These are phyloP conservation scores for Whitmania pigra DNA, from an alignment of 1,140 invertebrate species.

Conservation along the genomic window DNA sequence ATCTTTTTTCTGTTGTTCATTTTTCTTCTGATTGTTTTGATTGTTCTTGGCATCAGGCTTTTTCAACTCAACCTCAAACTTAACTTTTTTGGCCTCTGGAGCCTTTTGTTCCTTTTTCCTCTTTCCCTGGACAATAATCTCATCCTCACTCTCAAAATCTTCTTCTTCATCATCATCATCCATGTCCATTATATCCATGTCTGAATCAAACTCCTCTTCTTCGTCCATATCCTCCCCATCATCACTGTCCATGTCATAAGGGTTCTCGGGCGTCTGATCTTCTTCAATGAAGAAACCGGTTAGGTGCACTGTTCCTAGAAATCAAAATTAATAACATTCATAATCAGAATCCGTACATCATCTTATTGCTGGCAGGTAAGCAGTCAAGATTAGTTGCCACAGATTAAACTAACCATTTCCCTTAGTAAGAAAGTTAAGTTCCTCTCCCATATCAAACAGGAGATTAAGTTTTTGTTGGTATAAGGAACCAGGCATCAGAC, in stretches of 20 bases:
- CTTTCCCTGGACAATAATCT: conserved; percentile 2
- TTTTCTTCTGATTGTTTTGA: no score
- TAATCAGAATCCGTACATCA: no score
- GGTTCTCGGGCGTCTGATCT: neutral
- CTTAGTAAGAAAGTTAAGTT: conserved; percentile 48
- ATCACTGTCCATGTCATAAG: no score
- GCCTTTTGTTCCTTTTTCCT: no score
- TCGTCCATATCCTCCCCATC: no score
- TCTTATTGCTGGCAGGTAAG: no score
- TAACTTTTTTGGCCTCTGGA: no score
- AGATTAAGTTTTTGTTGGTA: conserved; percentile 63
- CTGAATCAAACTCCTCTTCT: conserved; percentile 18
- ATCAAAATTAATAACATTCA: no score
- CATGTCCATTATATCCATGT: conserved; percentile 29
- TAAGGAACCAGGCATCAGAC: conserved; percentile 50
- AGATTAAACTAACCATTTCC: conserved; percentile 48
- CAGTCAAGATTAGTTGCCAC: no score
- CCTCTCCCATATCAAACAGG: conserved; percentile 56
- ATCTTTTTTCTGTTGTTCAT: no score
- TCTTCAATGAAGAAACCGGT: neutral
- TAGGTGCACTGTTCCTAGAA: conserved; percentile 26
- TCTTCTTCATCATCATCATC: neutral
- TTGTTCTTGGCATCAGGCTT: no score
- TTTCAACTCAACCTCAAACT: no score
- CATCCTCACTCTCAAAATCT: conserved; percentile 33